Conservation (phyloP, 2,888 invertebrate species). For the Eumerus sabulonum region DNA sequence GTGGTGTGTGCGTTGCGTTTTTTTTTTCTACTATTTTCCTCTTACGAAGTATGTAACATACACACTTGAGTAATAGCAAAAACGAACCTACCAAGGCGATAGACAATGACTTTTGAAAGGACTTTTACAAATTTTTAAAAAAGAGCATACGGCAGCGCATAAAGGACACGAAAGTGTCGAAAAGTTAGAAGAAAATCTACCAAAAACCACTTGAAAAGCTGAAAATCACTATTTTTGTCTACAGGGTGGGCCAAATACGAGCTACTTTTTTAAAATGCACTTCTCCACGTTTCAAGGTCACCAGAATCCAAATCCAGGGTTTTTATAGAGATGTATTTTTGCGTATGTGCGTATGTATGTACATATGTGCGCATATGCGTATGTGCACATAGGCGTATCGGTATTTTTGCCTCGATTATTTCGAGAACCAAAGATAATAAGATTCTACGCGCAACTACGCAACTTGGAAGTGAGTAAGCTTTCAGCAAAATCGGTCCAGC, state of each 20-base stretch:
- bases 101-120: slow-evolving; percentile 32
- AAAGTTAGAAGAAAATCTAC: slow-evolving; percentile 1
- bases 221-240: background rate
- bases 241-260: background rate
- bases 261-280: too few species aligned
- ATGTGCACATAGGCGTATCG: too few species aligned
- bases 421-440: too few species aligned
- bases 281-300: background rate
- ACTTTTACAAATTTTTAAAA: slow-evolving; percentile 43
- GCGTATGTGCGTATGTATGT: too few species aligned
- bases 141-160: slow-evolving; percentile 28
- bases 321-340: too few species aligned
- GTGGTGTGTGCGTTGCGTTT: slow-evolving; percentile 51
- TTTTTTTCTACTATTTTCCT: background rate
- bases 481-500: too few species aligned
- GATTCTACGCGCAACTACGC: too few species aligned
- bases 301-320: too few species aligned
- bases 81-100: too few species aligned
- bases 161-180: slow-evolving; percentile 13
- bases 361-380: too few species aligned
- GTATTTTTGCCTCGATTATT: too few species aligned
- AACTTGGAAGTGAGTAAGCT: too few species aligned
- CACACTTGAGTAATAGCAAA: slow-evolving; percentile 9
- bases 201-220: slow-evolving; percentile 1
- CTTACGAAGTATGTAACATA: slow-evolving; percentile 2